Percentiles rank a stretch among this genome's conserved stretches.
Evolutionary conservation across 2,888 invertebrate species (phyloP).

Genomic region (Alviniconcha strummeri): DNA sequence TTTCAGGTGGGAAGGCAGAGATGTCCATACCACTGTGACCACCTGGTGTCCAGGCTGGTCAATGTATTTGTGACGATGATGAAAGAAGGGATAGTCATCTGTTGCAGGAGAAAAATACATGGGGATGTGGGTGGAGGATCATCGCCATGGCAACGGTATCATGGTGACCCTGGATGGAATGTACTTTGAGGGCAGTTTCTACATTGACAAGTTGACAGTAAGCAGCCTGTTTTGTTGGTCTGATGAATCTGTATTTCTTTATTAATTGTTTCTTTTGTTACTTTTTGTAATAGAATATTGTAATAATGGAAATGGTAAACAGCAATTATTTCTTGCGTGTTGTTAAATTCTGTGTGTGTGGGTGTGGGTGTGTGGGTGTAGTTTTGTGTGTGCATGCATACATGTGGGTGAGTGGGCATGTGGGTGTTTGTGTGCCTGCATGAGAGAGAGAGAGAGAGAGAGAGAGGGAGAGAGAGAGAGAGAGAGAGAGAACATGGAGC

Average conservation of each 20-base stretch:
- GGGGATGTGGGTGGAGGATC: conserved; percentile 90
- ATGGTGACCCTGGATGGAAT: conserved; percentile 92
- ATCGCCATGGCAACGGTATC: conserved; percentile 87
- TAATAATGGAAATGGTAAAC: too few species aligned
- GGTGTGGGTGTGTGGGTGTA: not conserved
- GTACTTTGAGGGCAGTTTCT: conserved; percentile 92
- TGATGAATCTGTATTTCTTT: not conserved
- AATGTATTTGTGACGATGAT: too few species aligned
- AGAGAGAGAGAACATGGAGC: too few species aligned
- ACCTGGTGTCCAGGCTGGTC: too few species aligned
- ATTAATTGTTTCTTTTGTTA: not conserved
- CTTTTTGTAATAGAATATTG: too few species aligned
- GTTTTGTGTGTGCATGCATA: not conserved
- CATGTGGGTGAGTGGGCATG: too few species aligned
- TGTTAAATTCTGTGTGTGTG: not conserved
- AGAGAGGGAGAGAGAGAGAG: too few species aligned
- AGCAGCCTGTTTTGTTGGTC: conserved; percentile 57
- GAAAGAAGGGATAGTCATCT: not conserved
- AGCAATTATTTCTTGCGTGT: too few species aligned
- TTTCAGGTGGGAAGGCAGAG: too few species aligned
- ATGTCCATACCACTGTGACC: too few species aligned
- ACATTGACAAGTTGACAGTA: conserved; percentile 85
- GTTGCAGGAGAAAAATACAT: conserved; percentile 87
- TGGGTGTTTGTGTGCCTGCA: too few species aligned
- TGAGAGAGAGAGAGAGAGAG: too few species aligned